phyloP scores from a whole-genome alignment of 2,113 vertebrate genomes.

The Dissostichus mawsoni region DNA sequence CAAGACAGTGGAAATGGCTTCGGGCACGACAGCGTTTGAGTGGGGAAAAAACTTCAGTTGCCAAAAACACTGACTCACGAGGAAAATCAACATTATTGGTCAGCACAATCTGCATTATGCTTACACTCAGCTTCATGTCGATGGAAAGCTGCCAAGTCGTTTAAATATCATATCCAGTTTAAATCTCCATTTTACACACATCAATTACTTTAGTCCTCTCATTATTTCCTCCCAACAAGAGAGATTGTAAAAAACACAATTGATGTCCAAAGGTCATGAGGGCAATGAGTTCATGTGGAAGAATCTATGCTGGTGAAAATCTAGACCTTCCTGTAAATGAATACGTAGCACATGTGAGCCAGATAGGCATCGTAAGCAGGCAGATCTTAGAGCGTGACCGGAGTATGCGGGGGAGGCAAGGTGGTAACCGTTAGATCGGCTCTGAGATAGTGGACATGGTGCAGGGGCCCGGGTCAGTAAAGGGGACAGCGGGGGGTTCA shows the following conservation, averaged over 20 bases:
- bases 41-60: conserved; percentile 36
- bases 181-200: conserved; percentile 55
- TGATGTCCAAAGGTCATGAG: conserved; percentile 42
- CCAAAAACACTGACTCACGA: conserved; percentile 59
- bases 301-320: conserved; percentile 48
- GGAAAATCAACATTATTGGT: conserved; percentile 64
- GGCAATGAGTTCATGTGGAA: conserved; percentile 50
- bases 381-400: conserved; percentile 61
- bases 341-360: conserved; percentile 49
- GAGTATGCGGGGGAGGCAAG: conserved; percentile 39
- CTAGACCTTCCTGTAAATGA: conserved; percentile 60
- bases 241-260: conserved; percentile 18
- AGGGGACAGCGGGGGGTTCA: conserved; percentile 22
- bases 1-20: conserved; percentile 51
- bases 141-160: conserved; percentile 57
- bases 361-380: conserved; percentile 62
- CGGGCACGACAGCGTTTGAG: conserved; percentile 28
- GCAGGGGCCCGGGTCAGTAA: neutral
- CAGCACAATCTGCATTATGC: conserved; percentile 60
- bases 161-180: conserved; percentile 61
- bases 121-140: conserved; percentile 48
- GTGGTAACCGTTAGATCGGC: conserved; percentile 57
- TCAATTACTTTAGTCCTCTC: conserved; percentile 24
- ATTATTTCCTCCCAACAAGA: conserved; percentile 53
- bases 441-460: conserved; percentile 42